phyloP scores from a whole-genome alignment of 1,140 invertebrate genomes.

The Microplitis mediator region DNA sequence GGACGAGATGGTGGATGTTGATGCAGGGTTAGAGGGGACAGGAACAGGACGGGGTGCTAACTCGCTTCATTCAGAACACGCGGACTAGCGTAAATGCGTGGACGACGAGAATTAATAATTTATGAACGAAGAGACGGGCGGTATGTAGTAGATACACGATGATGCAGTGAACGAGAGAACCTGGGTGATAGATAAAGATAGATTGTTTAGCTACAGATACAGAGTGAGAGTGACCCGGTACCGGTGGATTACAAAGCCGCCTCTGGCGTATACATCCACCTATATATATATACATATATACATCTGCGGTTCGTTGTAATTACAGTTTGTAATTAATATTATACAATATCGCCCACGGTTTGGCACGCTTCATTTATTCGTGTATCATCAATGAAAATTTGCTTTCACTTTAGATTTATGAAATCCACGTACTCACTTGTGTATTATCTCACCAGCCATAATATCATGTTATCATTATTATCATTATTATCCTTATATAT shows the following conservation, averaged over 20 bases:
- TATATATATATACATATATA: background rate
- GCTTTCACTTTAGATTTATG: conserved; percentile 10
- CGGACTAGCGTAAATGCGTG: conserved; percentile 18
- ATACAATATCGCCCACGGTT: conserved; percentile 8
- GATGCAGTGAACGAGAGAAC: background rate
- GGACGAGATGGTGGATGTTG: background rate
- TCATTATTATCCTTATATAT: background rate
- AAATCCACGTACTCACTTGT: background rate
- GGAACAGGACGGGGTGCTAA: background rate
- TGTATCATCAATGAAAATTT: conserved; percentile 11
- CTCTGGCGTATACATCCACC: background rate
- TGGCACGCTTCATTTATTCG: conserved; percentile 15
- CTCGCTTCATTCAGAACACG: conserved; percentile 23
- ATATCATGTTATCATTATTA: background rate
- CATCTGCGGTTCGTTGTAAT: conserved; percentile 8
- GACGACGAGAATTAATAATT: conserved; percentile 26
- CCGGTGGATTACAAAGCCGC: background rate
- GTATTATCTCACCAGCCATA: background rate
- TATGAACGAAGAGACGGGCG: conserved; percentile 19
- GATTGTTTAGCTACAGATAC: background rate
- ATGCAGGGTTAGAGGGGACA: background rate
- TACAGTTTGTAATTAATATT: conserved; percentile 14
- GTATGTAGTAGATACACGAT: background rate
- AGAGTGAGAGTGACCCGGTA: background rate
- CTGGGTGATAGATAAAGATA: conserved; percentile 2